Percentiles rank a stretch among this genome's conserved stretches.
These are phyloP conservation scores for Drosophila sordidula DNA, from an alignment of 2,888 invertebrate species.

Conservation along the genomic window DNA sequence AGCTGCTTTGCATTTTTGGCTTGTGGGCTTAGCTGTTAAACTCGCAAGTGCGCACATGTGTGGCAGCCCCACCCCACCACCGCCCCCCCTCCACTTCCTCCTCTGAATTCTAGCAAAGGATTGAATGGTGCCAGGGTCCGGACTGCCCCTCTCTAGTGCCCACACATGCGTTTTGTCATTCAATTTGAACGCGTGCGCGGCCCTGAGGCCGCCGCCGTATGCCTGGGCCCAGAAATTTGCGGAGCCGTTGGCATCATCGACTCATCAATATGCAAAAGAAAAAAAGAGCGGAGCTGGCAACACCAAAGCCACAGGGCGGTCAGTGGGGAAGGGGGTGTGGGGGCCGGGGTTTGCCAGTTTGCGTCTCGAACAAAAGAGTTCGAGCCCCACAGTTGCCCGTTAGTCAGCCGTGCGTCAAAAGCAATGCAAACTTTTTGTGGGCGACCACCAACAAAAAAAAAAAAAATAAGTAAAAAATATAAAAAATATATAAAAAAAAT, in stretches of 20 bases:
- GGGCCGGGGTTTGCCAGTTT: neutral
- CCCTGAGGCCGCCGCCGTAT: slow-evolving; percentile 8
- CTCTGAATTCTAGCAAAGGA: slow-evolving; percentile 25
- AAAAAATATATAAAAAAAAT: slow-evolving; percentile 1
- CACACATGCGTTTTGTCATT: slow-evolving; percentile 75
- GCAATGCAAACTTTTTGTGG: slow-evolving; percentile 69
- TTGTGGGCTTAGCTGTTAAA: slow-evolving; percentile 60
- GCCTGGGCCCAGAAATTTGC: slow-evolving; percentile 22
- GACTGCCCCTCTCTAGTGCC: slow-evolving; percentile 25
- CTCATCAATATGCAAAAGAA: slow-evolving; percentile 73
- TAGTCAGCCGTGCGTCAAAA: slow-evolving; percentile 75
- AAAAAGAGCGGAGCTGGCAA: slow-evolving; percentile 24
- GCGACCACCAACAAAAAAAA: slow-evolving; percentile 12
- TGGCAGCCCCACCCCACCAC: neutral
- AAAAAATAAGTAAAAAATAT: neutral
- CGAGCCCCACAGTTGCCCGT: slow-evolving; percentile 31
- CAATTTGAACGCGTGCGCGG: slow-evolving; percentile 63
- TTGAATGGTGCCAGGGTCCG: slow-evolving; percentile 32
- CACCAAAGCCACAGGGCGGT: slow-evolving; percentile 19
- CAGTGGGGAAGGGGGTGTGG: neutral
- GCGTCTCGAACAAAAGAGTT: slow-evolving; percentile 47
- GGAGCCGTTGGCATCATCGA: slow-evolving; percentile 44
- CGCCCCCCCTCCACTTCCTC: neutral
- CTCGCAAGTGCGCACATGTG: slow-evolving; percentile 20
- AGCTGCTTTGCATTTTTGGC: slow-evolving; percentile 79